Evolutionary conservation across 2,797 vertebrate genomes (phyloP), one percentile per base, ranked within the genome.

Genomic region (Sebastes iracundus): DNA sequence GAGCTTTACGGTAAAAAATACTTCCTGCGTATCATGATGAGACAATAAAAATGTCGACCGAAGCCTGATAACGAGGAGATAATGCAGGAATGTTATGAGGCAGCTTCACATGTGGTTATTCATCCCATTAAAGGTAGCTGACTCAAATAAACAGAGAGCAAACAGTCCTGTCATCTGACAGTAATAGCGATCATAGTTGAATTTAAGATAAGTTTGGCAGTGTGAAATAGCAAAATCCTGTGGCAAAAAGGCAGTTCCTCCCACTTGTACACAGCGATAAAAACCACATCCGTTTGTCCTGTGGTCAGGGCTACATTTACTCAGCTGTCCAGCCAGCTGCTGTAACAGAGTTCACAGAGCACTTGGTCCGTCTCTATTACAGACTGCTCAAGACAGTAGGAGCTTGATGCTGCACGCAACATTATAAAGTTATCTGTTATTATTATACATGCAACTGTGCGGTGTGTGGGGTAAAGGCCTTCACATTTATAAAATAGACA

Each of bases 211-310:
- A 46, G 53, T 81, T 70, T 72, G 75, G 30, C 23, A 35, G 46
- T 25, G 61, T 56, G 69, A 65, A 59, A 66, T 0, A n/a, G 30
- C 9, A 35, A 13, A 16, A 60, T 58, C 32, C 22, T 65, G 58
- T 38, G 55, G 62, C 9, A 66, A 60, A 65, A 81, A 46, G 35
- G 27, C 59, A 23, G 58, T 16, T 78, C 35, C 68, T 85, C 76
- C 35, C 53, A 65, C 46, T 56, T 20, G 7, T 66, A 46, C 6
- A 28, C 38, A 60, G 70, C 13, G 16, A 38, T 20, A 58, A 18
- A 88, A 83, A 67, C 74, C 85, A 88, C 87, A 83, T 87, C 66
- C 64, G 80, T 84, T 72, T 72, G 70, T 80, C 72, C 42, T 80
- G 79, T 75, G 88, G 79, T 83, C 70, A 74, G 22, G 25, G 76